These are phyloP conservation scores for Ctenomys sociabilis DNA, from an alignment of 2,113 vertebrate genomes.

Conservation along the genomic window DNA sequence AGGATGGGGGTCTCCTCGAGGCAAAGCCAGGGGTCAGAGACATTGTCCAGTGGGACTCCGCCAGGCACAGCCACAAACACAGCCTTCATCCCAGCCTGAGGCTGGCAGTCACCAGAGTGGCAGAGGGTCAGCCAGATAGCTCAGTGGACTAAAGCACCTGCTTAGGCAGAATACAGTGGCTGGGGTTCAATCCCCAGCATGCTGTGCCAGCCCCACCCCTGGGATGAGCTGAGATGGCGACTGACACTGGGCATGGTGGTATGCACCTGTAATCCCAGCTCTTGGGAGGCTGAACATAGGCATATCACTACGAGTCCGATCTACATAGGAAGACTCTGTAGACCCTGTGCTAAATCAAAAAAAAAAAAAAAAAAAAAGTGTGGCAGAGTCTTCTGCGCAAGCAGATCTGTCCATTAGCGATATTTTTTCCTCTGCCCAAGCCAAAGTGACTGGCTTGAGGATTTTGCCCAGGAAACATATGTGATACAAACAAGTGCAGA, in stretches of 20 bases:
- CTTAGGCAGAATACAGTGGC: too few species aligned
- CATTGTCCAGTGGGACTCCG: constrained; percentile 70
- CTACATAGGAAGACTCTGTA: too few species aligned
- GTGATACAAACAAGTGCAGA: constrained; percentile 56
- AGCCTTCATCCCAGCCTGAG: constrained; percentile 62
- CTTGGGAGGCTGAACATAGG: too few species aligned
- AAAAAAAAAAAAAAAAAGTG: neutral
- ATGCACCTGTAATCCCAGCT: too few species aligned
- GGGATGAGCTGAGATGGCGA: too few species aligned
- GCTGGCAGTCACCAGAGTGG: constrained; percentile 41
- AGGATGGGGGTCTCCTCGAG: neutral
- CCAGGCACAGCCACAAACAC: constrained; percentile 67
- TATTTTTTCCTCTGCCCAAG: constrained; percentile 48
- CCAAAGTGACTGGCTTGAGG: constrained; percentile 17
- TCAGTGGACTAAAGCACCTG: too few species aligned
- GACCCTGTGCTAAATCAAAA: too few species aligned
- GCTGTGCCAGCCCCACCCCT: too few species aligned
- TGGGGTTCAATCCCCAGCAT: too few species aligned
- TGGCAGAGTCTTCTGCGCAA: constrained; percentile 10
- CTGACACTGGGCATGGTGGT: too few species aligned
- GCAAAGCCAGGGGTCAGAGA: constrained; percentile 59
- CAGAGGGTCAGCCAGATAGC: neutral
- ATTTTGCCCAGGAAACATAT: constrained; percentile 64
- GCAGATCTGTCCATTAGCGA: constrained; percentile 59
- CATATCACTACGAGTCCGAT: too few species aligned